phyloP scores from a whole-genome alignment of 1,140 invertebrate species.

The Drosophila sulfurigaster region DNA sequence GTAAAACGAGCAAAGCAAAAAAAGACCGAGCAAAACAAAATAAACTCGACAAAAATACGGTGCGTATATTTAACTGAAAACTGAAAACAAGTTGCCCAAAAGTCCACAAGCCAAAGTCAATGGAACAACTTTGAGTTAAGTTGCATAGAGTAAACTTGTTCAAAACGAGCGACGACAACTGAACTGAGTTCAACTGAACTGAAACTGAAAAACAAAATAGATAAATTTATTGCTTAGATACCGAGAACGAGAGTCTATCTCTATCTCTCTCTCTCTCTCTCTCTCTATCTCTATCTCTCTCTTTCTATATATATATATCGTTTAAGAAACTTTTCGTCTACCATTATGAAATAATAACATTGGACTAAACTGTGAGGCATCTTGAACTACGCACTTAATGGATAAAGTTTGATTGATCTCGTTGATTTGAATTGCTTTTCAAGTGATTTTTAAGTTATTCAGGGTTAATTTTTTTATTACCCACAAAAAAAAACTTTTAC shows the following conservation, averaged over 20 bases:
- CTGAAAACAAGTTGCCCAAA: constrained; percentile 39
- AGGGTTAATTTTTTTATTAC: no score
- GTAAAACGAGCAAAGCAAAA: not conserved
- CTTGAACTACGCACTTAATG: not conserved
- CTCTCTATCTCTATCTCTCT: no score
- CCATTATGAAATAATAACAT: constrained; percentile 28
- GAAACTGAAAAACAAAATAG: constrained; percentile 19
- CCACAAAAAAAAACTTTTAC: no score
- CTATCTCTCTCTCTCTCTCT: no score
- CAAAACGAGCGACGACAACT: constrained; percentile 4
- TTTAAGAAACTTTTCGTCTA: constrained; percentile 10
- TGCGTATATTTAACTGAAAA: constrained; percentile 26
- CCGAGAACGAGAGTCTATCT: not conserved
- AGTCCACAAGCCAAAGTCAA: constrained; percentile 35
- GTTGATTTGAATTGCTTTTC: not conserved
- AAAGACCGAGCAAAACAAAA: not conserved
- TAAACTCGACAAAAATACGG: no score
- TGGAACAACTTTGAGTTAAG: constrained; percentile 21
- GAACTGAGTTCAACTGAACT: not conserved
- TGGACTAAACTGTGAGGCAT: constrained; percentile 4
- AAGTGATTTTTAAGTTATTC: constrained; percentile 3
- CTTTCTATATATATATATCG: not conserved
- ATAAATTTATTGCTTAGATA: constrained; percentile 27
- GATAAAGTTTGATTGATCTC: constrained; percentile 23
- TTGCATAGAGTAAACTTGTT: constrained; percentile 14